These are phyloP conservation scores for Danio kyathit DNA, from an alignment of 2,797 vertebrate genomes.

Conservation along the genomic window DNA sequence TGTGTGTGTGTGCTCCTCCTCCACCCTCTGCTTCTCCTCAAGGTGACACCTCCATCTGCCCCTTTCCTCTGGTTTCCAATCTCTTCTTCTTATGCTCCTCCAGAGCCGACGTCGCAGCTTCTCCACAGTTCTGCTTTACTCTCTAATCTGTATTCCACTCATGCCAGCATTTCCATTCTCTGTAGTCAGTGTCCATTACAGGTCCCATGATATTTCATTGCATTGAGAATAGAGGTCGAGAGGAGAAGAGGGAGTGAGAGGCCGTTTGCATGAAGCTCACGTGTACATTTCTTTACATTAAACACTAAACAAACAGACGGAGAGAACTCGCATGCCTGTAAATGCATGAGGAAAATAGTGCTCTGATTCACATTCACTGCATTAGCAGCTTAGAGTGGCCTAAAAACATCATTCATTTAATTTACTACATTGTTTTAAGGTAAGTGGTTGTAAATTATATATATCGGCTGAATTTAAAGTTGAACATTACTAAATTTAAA, in stretches of 20 bases:
- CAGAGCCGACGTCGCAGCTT: slow-evolving; percentile 25
- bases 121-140: slow-evolving; percentile 24
- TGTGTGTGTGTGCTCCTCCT: too few species aligned
- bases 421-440: too few species aligned
- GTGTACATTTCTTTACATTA: slow-evolving; percentile 1
- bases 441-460: too few species aligned
- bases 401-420: too few species aligned
- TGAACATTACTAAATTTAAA: too few species aligned
- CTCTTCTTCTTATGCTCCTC: slow-evolving; percentile 29
- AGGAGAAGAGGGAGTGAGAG: background rate
- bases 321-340: background rate
- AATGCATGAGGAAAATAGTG: background rate
- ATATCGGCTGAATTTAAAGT: too few species aligned
- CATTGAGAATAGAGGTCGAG: slow-evolving; percentile 2
- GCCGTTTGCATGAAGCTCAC: slow-evolving; percentile 16
- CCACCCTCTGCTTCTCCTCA: slow-evolving; percentile 1
- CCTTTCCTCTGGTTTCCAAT: slow-evolving; percentile 34
- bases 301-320: background rate
- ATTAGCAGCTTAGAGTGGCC: background rate
- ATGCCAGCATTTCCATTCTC: slow-evolving; percentile 38
- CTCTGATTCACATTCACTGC: background rate
- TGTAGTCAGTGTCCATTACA: slow-evolving; percentile 44
- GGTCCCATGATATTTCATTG: slow-evolving; percentile 21
- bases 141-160: slow-evolving; percentile 41
- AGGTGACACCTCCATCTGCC: slow-evolving; percentile 53